phyloP scores from a whole-genome alignment of 2,888 invertebrate species.

The Tetranychus truncatus region DNA sequence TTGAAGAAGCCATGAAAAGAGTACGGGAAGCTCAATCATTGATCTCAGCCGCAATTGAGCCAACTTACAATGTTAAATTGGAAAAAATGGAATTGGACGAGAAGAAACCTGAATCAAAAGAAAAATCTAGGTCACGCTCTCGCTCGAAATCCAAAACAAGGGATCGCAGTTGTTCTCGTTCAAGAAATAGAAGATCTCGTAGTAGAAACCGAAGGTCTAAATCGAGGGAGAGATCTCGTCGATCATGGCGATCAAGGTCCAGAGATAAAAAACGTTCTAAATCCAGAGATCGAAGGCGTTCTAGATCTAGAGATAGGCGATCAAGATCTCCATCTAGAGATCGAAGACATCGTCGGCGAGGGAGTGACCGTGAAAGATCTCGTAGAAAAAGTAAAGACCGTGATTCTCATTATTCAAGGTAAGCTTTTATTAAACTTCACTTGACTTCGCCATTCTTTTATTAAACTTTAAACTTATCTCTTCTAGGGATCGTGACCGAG shows the following conservation, averaged over 20 bases:
- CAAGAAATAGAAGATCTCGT: conserved; percentile 6
- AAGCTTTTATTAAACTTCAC: background rate
- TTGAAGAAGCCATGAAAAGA: conserved; percentile 88
- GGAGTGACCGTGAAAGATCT: conserved; percentile 8
- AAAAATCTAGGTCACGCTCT: conserved; percentile 32
- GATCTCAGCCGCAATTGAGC: conserved; percentile 81
- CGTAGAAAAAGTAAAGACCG: conserved; percentile 9
- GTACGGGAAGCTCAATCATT: conserved; percentile 88
- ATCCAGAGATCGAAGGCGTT: conserved; percentile 11
- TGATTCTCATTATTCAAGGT: background rate
- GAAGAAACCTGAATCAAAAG: conserved; percentile 19
- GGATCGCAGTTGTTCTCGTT: conserved; percentile 33
- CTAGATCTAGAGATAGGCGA: conserved; percentile 8
- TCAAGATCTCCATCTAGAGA: conserved; percentile 20
- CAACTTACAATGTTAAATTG: conserved; percentile 31
- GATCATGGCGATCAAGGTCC: conserved; percentile 9
- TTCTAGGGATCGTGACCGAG: conserved; percentile 4
- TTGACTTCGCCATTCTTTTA: too few species aligned
- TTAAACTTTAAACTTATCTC: too few species aligned
- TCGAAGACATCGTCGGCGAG: conserved; percentile 16
- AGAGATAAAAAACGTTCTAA: conserved; percentile 18
- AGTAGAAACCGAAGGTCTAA: background rate
- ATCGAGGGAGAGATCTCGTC: conserved; percentile 11
- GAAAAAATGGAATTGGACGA: background rate
- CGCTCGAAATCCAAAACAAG: conserved; percentile 26